Evolutionary conservation across 2,888 invertebrate species (phyloP).

Genomic region (Drosophila greeni): DNA sequence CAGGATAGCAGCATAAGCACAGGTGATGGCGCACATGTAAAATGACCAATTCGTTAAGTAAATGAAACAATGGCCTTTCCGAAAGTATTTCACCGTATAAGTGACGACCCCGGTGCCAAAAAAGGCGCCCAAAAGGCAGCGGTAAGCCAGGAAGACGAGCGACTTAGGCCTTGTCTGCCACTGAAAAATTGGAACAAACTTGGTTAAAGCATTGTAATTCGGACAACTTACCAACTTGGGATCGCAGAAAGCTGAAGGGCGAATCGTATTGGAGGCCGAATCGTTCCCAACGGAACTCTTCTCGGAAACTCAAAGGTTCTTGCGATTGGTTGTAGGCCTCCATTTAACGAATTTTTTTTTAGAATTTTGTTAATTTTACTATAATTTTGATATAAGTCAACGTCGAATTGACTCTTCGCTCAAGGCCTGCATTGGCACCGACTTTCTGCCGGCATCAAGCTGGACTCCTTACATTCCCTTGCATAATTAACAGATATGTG

Average conservation of each 20-base stretch:
- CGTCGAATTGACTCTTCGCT: conserved; percentile 17
- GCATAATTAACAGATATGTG: conserved; percentile 65
- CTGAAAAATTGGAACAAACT: conserved; percentile 13
- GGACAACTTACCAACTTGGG: conserved; percentile 43
- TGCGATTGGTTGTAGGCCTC: neutral
- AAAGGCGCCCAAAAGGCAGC: conserved; percentile 43
- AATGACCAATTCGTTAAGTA: conserved; percentile 53
- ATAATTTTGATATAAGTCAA: neutral
- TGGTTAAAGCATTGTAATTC: accelerated
- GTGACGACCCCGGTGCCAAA: conserved; percentile 15
- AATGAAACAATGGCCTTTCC: conserved; percentile 31
- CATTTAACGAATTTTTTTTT: neutral
- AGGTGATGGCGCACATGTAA: conserved; percentile 25
- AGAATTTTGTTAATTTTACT: neutral
- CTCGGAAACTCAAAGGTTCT: conserved; percentile 29
- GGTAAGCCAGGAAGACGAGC: conserved; percentile 38
- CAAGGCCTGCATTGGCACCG: conserved; percentile 18
- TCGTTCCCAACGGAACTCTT: conserved; percentile 21
- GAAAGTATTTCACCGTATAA: neutral
- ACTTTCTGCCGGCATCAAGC: conserved; percentile 1
- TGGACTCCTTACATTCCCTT: conserved; percentile 48
- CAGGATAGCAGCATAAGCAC: conserved; percentile 35
- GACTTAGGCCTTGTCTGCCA: conserved; percentile 49
- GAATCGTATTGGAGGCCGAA: conserved; percentile 30
- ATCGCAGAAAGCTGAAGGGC: conserved; percentile 42